Base-by-base conservation (phyloP, 2,888 invertebrate genomes). In the Terebella lapidaria region DNA sequence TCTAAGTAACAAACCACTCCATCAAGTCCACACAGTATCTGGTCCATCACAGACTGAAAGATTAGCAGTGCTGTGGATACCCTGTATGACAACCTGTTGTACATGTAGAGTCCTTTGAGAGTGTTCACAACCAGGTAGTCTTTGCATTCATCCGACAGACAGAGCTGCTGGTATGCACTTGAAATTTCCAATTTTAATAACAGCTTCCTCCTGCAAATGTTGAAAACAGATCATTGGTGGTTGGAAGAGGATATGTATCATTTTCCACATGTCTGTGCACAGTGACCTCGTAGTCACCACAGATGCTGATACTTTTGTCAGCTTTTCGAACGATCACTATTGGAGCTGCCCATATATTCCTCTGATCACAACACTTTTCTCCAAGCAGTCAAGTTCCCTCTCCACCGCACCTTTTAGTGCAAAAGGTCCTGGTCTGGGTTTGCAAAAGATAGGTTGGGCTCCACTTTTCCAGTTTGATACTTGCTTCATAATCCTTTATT, bases 251-350 rank as follows among this genome's bases (percentile, higher is more conserved):
- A 29, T 59, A 55, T 5, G 20, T n/a, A 22, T 54, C 59, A 22
- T 20, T 24, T 27, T 46, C 55, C n/a, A 55, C 5, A 20, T 4
- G 20, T 22, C n/a, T 3, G n/a, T 59, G 54, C 18, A 59, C 30
- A 18, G 59, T 55, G 10, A 59, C 55, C 24, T 55, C 55, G 22
- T 47, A 55, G 28, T 59, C 54, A 18, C 59, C 55, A 47, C 59
- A 59, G 2, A 59, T 15, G 3, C 59, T 27, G 4, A 59, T 22
- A 2, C 22, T 28, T 4, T 49, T 5, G 24, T 59, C 55, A 3
- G n/a, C 18, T 25, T 59, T 59, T 1, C 22, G 29, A 15, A 59
- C 29, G 4, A 22, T 18, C 18, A 59, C 59, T 10, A 55, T 45
- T 24, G 59, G 59, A 18, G 55, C 30, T 24, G 59, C 54, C 59